Evolutionary conservation across 2,113 vertebrate species (phyloP), one percentile per base, ranked within the genome.

Genomic region (Tachuris rubrigastra): DNA sequence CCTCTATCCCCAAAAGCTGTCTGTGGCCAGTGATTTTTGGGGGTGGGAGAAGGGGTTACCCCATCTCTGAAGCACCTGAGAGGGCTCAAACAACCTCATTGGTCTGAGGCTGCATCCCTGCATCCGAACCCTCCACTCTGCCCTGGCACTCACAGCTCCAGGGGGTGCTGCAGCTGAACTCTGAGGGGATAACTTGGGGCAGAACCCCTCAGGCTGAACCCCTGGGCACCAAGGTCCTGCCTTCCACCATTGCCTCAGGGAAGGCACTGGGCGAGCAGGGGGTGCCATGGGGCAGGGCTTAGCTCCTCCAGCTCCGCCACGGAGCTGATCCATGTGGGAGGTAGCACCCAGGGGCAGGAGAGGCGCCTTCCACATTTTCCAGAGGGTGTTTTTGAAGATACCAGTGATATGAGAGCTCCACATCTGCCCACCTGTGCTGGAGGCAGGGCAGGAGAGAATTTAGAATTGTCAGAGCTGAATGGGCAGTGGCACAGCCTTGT

Each of bases 101-200:
- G 4, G 21, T 10, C n/a, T 12, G 19, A 52, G 33, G 46, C n/a
- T 31, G 41, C 5, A 3, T 11, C 6, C 55, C 41, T 33, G n/a
- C 19, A 30, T 20, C 22, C 0, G 0, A 16, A 42, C 30, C 23
- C 41, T 65, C 12, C 0, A 4, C 33, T 63, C 33, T 58, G 42
- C 60, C 18, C 6, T 37, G 7, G 30, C 60, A 18, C 10, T 14
- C 15, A 1, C 2, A 12, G 67, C 44, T 47, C 19, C 2, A 0
- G 4, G 8, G 6, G 33, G 7, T 20, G 9, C 67, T 42, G 62
- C 44, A 50, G 69, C 53, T 22, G 6, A 72, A 56, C 42, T 84
- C 67, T 33, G n/a, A 56, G 2, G 1, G 11, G 19, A 7, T 22
- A 9, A 5, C 0, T 41, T 33, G 28, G 31, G 55, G 58, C 49